A percentile compares a stretch with the other conserved stretches of the same genome.
Evolutionary conservation across 2,888 invertebrate genomes (phyloP).

Genomic region (Melolontha melolontha): DNA sequence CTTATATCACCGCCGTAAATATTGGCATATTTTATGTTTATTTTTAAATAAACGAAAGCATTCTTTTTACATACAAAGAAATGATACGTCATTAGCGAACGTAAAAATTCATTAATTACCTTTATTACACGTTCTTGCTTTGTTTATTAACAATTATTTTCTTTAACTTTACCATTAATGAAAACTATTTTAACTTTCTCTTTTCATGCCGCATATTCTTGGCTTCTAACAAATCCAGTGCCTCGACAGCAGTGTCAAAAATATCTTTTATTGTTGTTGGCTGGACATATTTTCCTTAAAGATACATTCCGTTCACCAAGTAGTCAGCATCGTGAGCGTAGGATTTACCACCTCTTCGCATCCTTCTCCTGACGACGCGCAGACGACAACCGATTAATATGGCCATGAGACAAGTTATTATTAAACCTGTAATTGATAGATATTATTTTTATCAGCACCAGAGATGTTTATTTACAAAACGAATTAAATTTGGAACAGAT

Average conservation of each 20-base stretch:
- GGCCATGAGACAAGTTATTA: conserved; percentile 83
- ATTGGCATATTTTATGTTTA: too few species aligned
- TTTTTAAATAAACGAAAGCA: too few species aligned
- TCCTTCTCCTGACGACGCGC: conserved; percentile 79
- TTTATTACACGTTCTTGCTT: too few species aligned
- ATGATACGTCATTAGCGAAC: too few species aligned
- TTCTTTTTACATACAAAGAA: too few species aligned
- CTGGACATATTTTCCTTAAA: conserved; percentile 69
- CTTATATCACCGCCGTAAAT: too few species aligned
- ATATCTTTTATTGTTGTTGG: conserved; percentile 22
- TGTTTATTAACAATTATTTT: too few species aligned
- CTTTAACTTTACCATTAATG: too few species aligned
- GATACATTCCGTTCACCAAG: conserved; percentile 97
- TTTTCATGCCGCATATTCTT: conserved; percentile 2
- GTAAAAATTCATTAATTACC: too few species aligned
- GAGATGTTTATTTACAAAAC: too few species aligned
- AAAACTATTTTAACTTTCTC: neutral
- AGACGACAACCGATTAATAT: conserved; percentile 86
- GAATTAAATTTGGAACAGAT: too few species aligned
- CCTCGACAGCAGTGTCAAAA: conserved; percentile 10
- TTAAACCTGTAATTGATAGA: conserved; percentile 71
- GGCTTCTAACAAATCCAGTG: conserved; percentile 7
- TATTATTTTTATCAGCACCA: too few species aligned
- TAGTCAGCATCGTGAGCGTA: conserved; percentile 96
- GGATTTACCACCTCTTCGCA: conserved; percentile 82